Base-by-base conservation (phyloP, 37 sponge, comb jelly and placozoan genomes). In the Halichondria panicea region DNA sequence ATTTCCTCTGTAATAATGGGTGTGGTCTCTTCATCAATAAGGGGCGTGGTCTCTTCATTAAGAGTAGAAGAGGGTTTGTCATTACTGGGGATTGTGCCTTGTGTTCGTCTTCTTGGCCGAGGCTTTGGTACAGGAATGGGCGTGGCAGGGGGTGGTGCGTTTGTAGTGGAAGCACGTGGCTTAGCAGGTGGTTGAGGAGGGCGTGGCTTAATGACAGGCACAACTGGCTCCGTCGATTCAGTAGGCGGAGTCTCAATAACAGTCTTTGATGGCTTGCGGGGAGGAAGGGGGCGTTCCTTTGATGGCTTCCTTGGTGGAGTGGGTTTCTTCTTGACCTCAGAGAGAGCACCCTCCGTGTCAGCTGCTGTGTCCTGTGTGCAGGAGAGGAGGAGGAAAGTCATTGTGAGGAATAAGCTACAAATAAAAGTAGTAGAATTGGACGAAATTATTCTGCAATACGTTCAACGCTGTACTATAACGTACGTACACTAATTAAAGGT, bases 151-250 rank as follows among this genome's bases (percentile, higher is more conserved):
- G 70, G 33, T 30, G 45, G 45, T 6, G 69, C 45, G 44, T 4
- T 42, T 6, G 59, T 55, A 22, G 68, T 40, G 6, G 57, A 1
- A 18, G 73, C 21, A 35, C 59, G 73, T n/a, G 73, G 59, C 38
- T 72, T 72, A 42, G 25, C 42, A n/a, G 68, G 68, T 21, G 44
- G 68, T 19, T 42, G 43, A 19, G n/a, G n/a, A n/a, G 68, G 68
- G 24, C 44, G 68, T 19, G 42, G 68, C 43, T 28, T 66, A 22
- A n/a, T 66, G 22, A 37, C 21, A 4, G 68, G 68, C 19, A 11
- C 60, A 24, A 27, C 19, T 58, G 6, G 27, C n/a, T 6, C 60
- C n/a, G 25, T 58, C 60, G 60, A n/a, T 21, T 24, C 60, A 13
- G 75, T 24, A n/a, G n/a, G 30, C 22, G 75, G 19, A 22, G 57